Conservation (phyloP, 1,140 invertebrate genomes). For the Hirudo medicinalis region DNA sequence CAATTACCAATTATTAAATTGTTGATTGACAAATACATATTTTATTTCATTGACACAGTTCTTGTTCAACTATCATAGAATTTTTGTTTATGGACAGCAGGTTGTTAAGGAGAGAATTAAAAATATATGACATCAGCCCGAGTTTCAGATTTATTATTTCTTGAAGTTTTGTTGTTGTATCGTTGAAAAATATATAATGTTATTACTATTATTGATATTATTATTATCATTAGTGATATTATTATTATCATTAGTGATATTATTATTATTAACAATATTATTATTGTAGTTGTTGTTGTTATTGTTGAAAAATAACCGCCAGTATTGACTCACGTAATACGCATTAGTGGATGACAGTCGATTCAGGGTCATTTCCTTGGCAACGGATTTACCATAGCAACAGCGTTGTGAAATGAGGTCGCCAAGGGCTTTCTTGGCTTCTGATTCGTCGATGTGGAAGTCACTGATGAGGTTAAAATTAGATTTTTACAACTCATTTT, state of each 20-base stretch:
- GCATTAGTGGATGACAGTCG: conserved; percentile 22
- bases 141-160: too few species aligned
- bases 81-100: too few species aligned
- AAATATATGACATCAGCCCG: too few species aligned
- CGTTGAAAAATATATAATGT: too few species aligned
- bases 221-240: not conserved
- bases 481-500: not conserved
- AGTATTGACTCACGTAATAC: conserved; percentile 21
- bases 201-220: too few species aligned
- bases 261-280: not conserved
- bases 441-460: conserved; percentile 18
- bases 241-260: not conserved
- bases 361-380: conserved; percentile 22
- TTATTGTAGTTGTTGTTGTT: not conserved
- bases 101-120: too few species aligned
- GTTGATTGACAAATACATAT: not conserved
- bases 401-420: conserved; percentile 22
- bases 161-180: too few species aligned
- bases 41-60: not conserved
- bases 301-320: not conserved
- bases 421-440: conserved; percentile 21
- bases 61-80: too few species aligned
- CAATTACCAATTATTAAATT: too few species aligned
- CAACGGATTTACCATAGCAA: conserved; percentile 25
- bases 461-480: conserved; percentile 12